Conservation (phyloP, 2,113 vertebrate genomes). For the Campylorhamphus procurvoides region DNA sequence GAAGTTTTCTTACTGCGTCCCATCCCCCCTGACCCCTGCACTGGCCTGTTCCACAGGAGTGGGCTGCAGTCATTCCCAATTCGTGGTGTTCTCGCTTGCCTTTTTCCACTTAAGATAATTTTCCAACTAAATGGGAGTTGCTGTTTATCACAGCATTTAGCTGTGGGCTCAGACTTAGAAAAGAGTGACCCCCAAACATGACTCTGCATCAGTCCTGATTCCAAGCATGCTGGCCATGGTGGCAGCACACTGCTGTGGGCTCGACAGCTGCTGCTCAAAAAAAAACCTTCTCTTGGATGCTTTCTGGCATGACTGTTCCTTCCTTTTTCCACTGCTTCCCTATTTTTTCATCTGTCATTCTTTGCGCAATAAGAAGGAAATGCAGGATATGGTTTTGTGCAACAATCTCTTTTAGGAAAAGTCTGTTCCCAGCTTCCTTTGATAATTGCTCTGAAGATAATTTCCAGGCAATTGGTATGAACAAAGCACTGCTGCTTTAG, state of each 20-base stretch:
- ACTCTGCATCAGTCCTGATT: neutral
- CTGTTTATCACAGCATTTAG: neutral
- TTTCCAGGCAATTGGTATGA: neutral
- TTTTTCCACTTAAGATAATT: neutral
- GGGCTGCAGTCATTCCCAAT: neutral
- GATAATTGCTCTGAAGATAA: neutral
- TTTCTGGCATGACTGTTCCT: neutral
- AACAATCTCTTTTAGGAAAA: neutral
- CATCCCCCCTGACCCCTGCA: neutral
- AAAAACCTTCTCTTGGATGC: neutral
- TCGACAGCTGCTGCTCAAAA: neutral
- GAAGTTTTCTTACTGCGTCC: neutral
- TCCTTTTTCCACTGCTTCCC: neutral
- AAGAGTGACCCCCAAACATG: fast-evolving
- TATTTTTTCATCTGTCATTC: neutral
- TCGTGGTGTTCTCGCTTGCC: neutral
- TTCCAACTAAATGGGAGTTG: neutral
- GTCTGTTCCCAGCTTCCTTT: neutral
- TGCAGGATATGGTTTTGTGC: neutral
- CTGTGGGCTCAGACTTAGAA: neutral
- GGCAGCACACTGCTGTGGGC: neutral
- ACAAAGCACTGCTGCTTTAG: neutral
- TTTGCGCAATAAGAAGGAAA: neutral
- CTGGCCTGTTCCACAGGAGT: neutral
- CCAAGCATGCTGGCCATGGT: neutral